phyloP scores from a whole-genome alignment of 2,888 invertebrate genomes.

The Leptura quadrifasciata region DNA sequence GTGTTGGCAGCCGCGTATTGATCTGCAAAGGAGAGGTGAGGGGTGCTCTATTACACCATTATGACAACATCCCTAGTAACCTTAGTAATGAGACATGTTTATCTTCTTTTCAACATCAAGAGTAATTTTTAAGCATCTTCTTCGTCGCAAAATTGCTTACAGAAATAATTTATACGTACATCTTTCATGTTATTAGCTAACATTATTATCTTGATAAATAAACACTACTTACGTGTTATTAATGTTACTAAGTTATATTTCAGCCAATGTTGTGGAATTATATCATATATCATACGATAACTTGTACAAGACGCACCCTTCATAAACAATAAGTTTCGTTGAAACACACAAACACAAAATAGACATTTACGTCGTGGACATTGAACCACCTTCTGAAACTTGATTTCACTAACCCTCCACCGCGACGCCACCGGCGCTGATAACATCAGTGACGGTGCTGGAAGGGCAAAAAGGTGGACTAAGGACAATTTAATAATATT shows the following conservation, averaged over 20 bases:
- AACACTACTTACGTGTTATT: slow-evolving; percentile 4
- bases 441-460: background rate
- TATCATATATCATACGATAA: background rate
- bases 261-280: background rate
- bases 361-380: slow-evolving; percentile 28
- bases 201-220: background rate
- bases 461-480: too few species aligned
- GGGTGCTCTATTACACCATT: slow-evolving; percentile 26
- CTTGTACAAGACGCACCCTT: background rate
- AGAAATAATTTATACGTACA: background rate
- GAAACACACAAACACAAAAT: slow-evolving; percentile 27
- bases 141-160: background rate
- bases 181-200: background rate
- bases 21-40: background rate
- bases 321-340: slow-evolving; percentile 7
- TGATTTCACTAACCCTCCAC: slow-evolving; percentile 1
- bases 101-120: background rate
- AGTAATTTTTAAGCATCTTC: background rate
- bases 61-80: slow-evolving; percentile 28
- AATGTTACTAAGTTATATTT: background rate
- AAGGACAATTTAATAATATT: background rate
- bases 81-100: background rate
- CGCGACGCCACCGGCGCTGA: slow-evolving; percentile 33
- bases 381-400: slow-evolving; percentile 7
- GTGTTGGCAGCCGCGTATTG: slow-evolving; percentile 29